A percentile compares a stretch with the other conserved stretches of the same genome.
These are phyloP conservation scores for Apostichopus japonicus DNA, from an alignment of 35 echinoderm and acorn worm species.

Conservation along the genomic window DNA sequence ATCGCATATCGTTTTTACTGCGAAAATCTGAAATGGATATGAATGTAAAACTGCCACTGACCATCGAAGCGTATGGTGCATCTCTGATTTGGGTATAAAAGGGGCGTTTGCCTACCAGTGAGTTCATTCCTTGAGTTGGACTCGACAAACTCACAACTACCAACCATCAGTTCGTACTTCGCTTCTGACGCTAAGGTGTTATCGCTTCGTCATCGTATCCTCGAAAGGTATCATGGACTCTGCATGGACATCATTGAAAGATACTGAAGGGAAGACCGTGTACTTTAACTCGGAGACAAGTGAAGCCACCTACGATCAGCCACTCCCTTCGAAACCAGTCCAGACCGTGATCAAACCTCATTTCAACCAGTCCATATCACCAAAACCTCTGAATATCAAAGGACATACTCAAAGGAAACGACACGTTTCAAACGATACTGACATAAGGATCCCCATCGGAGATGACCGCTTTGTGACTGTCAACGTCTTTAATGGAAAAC, in stretches of 20 bases:
- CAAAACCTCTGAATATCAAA: not conserved
- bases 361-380: not conserved
- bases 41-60: no score
- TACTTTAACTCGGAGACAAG: not conserved
- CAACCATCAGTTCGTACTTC: not conserved
- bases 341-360: not conserved
- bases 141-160: not conserved
- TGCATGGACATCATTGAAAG: no score
- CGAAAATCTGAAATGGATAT: no score
- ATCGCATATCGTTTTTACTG: not conserved
- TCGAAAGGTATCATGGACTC: no score
- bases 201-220: no score
- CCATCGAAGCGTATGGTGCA: no score
- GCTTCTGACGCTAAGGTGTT: not conserved
- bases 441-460: slow-evolving; percentile 2
- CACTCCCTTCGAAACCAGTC: not conserved
- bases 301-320: slow-evolving; percentile 4
- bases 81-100: no score
- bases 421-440: not conserved
- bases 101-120: no score
- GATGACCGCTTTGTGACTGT: slow-evolving; percentile 16
- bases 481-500: slow-evolving; percentile 3
- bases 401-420: not conserved
- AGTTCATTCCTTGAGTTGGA: not conserved
- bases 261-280: not conserved